Evolutionary conservation across 2,113 vertebrate species (phyloP).

Genomic region (Archocentrus centrarchus): DNA sequence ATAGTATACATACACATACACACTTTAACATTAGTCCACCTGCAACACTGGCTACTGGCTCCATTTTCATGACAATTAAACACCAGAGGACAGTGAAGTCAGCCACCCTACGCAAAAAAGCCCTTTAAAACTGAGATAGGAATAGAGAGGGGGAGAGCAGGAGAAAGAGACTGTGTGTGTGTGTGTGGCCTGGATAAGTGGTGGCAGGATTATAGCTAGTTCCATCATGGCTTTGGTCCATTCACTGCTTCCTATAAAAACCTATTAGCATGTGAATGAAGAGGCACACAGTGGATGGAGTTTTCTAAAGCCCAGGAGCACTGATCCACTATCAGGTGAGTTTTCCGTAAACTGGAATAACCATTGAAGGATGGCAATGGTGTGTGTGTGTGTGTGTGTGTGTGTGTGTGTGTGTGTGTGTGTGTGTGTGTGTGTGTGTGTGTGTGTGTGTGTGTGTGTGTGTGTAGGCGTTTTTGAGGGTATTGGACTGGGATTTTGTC

Average conservation of each 20-base stretch:
- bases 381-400: too few species aligned
- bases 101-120: constrained; percentile 41
- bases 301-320: constrained; percentile 68
- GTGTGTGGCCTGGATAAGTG: constrained; percentile 67
- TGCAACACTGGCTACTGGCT: constrained; percentile 6
- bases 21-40: constrained; percentile 19
- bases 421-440: not conserved
- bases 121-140: constrained; percentile 59
- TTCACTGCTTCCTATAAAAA: constrained; percentile 75
- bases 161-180: not conserved
- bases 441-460: not conserved
- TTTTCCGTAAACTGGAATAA: constrained; percentile 56
- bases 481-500: not conserved
- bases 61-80: constrained; percentile 76
- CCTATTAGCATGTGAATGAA: constrained; percentile 80
- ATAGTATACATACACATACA: not conserved
- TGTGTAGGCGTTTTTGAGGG: not conserved
- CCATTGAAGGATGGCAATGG: not conserved
- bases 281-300: constrained; percentile 58
- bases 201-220: constrained; percentile 71
- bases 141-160: constrained; percentile 35
- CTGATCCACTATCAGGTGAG: constrained; percentile 74
- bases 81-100: constrained; percentile 55
- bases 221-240: constrained; percentile 72
- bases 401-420: not conserved